A percentile compares a stretch with the other conserved stretches of the same genome.
phyloP scores from a whole-genome alignment of 2,113 vertebrate genomes.

The Australoheros scitulus region DNA sequence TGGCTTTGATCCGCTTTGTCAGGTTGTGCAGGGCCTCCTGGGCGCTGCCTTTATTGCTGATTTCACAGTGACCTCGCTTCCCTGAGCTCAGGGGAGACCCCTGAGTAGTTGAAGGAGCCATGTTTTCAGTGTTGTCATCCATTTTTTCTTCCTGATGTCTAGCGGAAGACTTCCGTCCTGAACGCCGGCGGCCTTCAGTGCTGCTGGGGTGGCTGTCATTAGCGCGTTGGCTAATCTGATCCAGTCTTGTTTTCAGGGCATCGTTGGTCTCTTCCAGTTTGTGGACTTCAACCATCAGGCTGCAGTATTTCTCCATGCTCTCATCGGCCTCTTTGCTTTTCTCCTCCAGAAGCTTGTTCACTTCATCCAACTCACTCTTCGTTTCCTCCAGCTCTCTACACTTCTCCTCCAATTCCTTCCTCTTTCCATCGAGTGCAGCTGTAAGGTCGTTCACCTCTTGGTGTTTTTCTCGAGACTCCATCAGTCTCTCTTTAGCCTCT shows the following conservation, averaged over 20 bases:
- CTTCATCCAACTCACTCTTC: constrained; percentile 79
- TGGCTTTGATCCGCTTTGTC: constrained; percentile 72
- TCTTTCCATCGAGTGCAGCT: constrained; percentile 30
- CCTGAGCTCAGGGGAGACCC: constrained; percentile 60
- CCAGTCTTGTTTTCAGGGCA: constrained; percentile 80
- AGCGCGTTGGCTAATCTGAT: constrained; percentile 61
- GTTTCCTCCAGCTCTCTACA: constrained; percentile 60
- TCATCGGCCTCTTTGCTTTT: constrained; percentile 86
- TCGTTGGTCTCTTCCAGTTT: constrained; percentile 89
- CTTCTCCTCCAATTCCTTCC: constrained; percentile 32
- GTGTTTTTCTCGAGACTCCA: constrained; percentile 8
- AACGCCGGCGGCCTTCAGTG: constrained; percentile 23
- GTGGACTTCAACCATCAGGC: constrained; percentile 83
- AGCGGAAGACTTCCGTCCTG: constrained; percentile 49
- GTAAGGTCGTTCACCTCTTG: constrained; percentile 63
- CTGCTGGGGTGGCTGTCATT: neutral
- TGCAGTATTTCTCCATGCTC: constrained; percentile 90
- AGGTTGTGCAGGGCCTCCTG: constrained; percentile 80
- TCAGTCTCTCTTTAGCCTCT: constrained; percentile 24
- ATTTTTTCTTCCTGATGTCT: constrained; percentile 34
- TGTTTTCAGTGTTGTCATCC: constrained; percentile 51
- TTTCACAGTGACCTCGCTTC: constrained; percentile 76
- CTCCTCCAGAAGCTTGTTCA: constrained; percentile 81
- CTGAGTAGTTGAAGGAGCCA: constrained; percentile 15
- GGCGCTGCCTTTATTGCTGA: constrained; percentile 58